Base-by-base conservation (phyloP, 1,140 invertebrate genomes). In the Drosophila orena region DNA sequence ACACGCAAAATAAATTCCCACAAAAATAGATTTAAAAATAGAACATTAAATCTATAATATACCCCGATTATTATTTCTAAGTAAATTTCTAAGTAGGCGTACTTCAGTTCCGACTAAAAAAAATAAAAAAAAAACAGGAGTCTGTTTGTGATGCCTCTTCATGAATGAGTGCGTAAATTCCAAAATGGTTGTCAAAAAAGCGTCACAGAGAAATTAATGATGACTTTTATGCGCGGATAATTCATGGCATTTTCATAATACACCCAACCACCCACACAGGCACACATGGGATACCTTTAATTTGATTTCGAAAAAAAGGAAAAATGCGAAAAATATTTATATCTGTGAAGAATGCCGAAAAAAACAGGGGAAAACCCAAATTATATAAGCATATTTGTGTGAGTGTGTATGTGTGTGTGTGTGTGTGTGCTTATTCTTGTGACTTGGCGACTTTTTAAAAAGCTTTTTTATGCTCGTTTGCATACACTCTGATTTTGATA, bases 161-260 rank as follows among this genome's bases (percentile, higher is more conserved):
- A 81, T 79, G 83, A 89, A 83, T 89, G 84, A 73, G 79, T 86
- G 79, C 73, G 89, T 83, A 84, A 84, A 84, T 89, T 83, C 79
- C 68, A 88, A 88, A 88, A 84, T 83, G 70, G 80, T 79, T 88
- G 84, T 77, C 79, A 83, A 70, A 80, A 80, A 80, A 77, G 85
- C 85, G 80, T 89, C 84, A 77, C 72, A 71, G 77, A 68, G 85
- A 89, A 89, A 89, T 89, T 89, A 89, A 90, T 89, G 84, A 89
- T 90, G 84, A 89, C 84, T 89, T 89, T 89, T 90, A 89, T 89
- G 78, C 65, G 85, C 84, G 73, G 77, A 73, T 84, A 90, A 89
- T 89, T 89, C 85, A 79, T 80, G 84, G 84, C 61, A 89, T 89
- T 89, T 89, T 89, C 50, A 89, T 89, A 89, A 89, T 90, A 89